Evolutionary conservation across 2,113 vertebrate species (phyloP).

Genomic region (Zosterops hypoxanthus): DNA sequence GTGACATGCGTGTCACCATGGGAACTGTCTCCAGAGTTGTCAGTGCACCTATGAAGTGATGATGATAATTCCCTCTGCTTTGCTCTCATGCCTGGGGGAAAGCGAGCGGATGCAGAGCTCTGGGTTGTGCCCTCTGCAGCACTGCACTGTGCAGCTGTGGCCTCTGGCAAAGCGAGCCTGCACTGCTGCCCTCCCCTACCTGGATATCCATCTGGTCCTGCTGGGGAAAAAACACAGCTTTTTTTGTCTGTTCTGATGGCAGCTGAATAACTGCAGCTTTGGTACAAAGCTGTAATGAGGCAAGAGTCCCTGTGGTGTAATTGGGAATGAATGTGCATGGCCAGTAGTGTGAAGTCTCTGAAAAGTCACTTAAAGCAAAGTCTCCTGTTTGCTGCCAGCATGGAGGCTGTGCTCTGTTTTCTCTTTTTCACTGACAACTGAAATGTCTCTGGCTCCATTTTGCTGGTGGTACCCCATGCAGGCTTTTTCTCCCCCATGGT

Average conservation of each 20-base stretch:
- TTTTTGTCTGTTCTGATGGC: neutral
- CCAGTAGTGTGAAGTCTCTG: conserved; percentile 13
- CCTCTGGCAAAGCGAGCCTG: neutral
- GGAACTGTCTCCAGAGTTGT: conserved; percentile 57
- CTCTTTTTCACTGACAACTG: neutral
- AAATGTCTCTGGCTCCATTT: neutral
- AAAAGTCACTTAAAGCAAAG: conserved; percentile 19
- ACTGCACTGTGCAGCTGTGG: conserved; percentile 7
- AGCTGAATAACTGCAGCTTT: conserved; percentile 50
- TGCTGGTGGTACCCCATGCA: neutral
- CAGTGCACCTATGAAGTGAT: conserved; percentile 27
- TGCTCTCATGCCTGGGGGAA: neutral
- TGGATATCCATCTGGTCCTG: conserved; percentile 54
- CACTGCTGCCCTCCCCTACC: conserved; percentile 1
- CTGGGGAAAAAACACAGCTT: conserved; percentile 4
- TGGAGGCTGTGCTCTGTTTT: neutral
- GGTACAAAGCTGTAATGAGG: conserved; percentile 35
- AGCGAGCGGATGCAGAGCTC: neutral
- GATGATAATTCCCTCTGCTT: neutral
- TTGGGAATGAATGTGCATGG: conserved; percentile 1
- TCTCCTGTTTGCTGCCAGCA: neutral
- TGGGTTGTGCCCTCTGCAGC: neutral
- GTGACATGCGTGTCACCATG: conserved; percentile 58
- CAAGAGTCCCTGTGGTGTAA: conserved; percentile 47
- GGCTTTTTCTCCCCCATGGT: neutral